phyloP scores from a whole-genome alignment of 2,888 invertebrate genomes.

The Clistopyga incitator region DNA sequence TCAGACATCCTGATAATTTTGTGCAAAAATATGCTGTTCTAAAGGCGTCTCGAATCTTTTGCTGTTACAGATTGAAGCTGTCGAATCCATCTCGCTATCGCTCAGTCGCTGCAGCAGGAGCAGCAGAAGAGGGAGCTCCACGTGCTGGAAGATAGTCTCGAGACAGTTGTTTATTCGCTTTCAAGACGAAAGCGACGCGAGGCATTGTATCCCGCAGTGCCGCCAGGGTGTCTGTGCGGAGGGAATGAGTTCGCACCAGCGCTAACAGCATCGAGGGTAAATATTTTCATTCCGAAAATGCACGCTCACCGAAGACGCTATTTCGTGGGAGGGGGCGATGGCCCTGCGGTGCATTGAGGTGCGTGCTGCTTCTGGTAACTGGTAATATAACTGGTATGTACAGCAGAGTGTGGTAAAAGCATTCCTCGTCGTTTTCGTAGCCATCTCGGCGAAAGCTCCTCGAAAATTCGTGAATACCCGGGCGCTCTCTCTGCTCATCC shows the following conservation, averaged over 20 bases:
- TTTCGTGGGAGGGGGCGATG: background rate
- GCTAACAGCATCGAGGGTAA: conserved; percentile 42
- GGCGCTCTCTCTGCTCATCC: conserved; percentile 8
- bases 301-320: conserved; percentile 20
- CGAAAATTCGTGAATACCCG: conserved; percentile 28
- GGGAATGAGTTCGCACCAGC: conserved; percentile 13
- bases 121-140: background rate
- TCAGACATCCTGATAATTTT: background rate
- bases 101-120: background rate
- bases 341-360: conserved; percentile 8
- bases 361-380: conserved; percentile 21
- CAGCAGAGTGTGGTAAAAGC: conserved; percentile 25
- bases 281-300: conserved; percentile 55
- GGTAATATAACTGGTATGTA: conserved; percentile 22
- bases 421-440: conserved; percentile 10
- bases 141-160: background rate
- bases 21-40: background rate
- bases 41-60: background rate
- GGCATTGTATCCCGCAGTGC: conserved; percentile 16
- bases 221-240: conserved; percentile 11
- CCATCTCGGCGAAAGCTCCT: background rate
- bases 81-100: background rate
- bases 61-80: conserved; percentile 8
- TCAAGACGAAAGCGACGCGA: conserved; percentile 27
- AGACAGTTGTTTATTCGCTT: conserved; percentile 46